Percentiles rank a stretch among this genome's conserved stretches.
phyloP scores from a whole-genome alignment of 2,888 invertebrate species.

The Melieria crassipennis region DNA sequence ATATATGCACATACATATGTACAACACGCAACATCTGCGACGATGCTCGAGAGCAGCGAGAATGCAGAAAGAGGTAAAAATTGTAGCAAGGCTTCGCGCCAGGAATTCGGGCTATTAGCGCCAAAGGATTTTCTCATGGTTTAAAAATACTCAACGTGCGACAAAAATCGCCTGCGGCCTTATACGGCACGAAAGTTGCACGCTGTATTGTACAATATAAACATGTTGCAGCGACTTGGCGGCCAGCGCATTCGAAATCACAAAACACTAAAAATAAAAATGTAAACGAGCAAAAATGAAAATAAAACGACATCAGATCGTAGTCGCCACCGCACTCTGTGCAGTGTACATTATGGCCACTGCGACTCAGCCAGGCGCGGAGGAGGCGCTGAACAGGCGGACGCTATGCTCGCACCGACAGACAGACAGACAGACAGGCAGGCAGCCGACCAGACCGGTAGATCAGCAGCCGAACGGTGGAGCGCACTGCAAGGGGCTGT shows the following conservation, averaged over 20 bases:
- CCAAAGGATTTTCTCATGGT: constrained; percentile 65
- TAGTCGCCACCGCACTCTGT: constrained; percentile 19
- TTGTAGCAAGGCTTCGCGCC: constrained; percentile 11
- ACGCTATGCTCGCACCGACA: background rate
- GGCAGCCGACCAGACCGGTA: constrained; percentile 34
- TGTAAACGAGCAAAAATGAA: constrained; percentile 14
- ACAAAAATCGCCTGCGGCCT: constrained; percentile 49
- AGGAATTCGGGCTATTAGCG: constrained; percentile 64
- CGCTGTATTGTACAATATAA: background rate
- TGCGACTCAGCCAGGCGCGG: background rate
- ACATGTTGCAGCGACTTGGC: background rate
- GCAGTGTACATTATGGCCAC: constrained; percentile 10
- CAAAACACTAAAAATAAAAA: constrained; percentile 17
- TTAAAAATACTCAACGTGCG: constrained; percentile 57
- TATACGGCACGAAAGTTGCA: constrained; percentile 14
- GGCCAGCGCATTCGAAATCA: constrained; percentile 1
- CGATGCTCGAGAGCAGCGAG: too few relatives aligned
- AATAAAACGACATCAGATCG: constrained; percentile 25
- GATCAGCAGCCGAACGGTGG: constrained; percentile 2
- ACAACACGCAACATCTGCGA: too few relatives aligned
- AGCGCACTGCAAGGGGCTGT: background rate
- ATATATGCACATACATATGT: background rate
- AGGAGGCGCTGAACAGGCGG: background rate
- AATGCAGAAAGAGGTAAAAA: too few relatives aligned
- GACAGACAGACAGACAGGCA: constrained; percentile 23